Evolutionary conservation across 2,888 invertebrate species (phyloP).

Genomic region (Leptopterna dolabrata): DNA sequence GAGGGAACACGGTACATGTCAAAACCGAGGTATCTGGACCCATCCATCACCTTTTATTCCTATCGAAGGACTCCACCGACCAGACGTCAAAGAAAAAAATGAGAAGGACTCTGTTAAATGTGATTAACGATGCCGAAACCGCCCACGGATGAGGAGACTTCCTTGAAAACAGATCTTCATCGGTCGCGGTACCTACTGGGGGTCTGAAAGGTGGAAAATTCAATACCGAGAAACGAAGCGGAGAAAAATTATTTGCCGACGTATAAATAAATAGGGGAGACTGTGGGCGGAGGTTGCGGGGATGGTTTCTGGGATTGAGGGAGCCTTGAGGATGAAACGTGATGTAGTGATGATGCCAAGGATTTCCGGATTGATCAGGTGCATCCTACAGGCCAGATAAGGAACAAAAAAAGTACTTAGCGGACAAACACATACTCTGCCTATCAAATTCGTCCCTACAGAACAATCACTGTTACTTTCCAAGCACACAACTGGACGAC

Average conservation of each 20-base stretch:
- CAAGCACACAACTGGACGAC: no score
- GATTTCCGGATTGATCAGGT: background rate
- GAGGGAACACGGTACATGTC: background rate
- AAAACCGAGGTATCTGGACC: background rate
- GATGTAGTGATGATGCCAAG: background rate
- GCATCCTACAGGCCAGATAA: background rate
- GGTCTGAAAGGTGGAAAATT: background rate
- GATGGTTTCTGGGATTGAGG: background rate
- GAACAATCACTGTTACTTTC: no score
- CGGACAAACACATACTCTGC: no score
- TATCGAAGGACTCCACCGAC: background rate
- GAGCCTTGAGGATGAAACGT: constrained; percentile 11
- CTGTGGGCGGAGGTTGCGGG: background rate
- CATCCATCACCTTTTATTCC: constrained; percentile 15
- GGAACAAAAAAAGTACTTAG: no score
- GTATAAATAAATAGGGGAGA: background rate
- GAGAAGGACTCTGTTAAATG: background rate
- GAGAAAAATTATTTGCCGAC: background rate
- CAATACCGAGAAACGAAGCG: background rate
- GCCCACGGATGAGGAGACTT: background rate
- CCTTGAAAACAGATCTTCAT: background rate
- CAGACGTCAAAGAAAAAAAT: background rate
- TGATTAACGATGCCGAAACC: constrained; percentile 35
- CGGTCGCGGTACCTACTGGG: background rate
- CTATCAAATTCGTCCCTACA: no score